Conservation (phyloP, 2,888 invertebrate genomes). For the Blera fallax region DNA sequence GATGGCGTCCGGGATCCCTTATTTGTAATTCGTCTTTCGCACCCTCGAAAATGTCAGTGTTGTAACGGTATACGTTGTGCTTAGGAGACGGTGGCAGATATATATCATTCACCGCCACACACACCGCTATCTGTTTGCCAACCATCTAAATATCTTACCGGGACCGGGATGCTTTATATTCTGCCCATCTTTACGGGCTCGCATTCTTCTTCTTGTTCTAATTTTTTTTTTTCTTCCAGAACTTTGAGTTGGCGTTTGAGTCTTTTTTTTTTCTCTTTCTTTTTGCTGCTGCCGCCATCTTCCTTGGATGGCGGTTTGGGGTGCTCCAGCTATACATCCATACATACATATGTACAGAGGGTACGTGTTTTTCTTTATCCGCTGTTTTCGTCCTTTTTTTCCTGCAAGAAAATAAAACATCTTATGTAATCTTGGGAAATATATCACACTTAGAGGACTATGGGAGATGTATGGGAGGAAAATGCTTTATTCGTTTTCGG, state of each 20-base stretch:
- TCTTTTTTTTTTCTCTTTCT: constrained; percentile 12
- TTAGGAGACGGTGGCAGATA: constrained; percentile 57
- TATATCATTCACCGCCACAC: constrained; percentile 71
- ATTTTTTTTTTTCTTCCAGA: constrained; percentile 58
- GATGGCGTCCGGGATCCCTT: constrained; percentile 75
- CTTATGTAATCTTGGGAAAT: constrained; percentile 82
- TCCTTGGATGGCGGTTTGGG: constrained; percentile 45
- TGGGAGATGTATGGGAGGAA: constrained; percentile 75
- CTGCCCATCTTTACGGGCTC: constrained; percentile 55
- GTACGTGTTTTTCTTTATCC: constrained; percentile 68
- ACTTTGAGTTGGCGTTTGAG: constrained; percentile 62
- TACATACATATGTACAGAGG: constrained; percentile 10
- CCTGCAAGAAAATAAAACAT: constrained; percentile 77
- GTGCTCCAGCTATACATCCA: constrained; percentile 16
- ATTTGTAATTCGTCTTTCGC: constrained; percentile 77
- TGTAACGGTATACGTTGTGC: constrained; percentile 67
- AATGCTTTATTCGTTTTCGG: constrained; percentile 82
- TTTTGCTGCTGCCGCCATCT: constrained; percentile 57
- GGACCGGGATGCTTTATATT: constrained; percentile 69
- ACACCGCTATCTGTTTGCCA: constrained; percentile 68
- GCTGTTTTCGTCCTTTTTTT: constrained; percentile 66
- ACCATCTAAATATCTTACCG: constrained; percentile 68
- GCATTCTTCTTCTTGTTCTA: constrained; percentile 53
- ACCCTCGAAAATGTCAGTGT: constrained; percentile 75
- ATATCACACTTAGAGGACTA: constrained; percentile 81